phyloP scores from a whole-genome alignment of 2,888 invertebrate genomes.

The Epirrita christyi region DNA sequence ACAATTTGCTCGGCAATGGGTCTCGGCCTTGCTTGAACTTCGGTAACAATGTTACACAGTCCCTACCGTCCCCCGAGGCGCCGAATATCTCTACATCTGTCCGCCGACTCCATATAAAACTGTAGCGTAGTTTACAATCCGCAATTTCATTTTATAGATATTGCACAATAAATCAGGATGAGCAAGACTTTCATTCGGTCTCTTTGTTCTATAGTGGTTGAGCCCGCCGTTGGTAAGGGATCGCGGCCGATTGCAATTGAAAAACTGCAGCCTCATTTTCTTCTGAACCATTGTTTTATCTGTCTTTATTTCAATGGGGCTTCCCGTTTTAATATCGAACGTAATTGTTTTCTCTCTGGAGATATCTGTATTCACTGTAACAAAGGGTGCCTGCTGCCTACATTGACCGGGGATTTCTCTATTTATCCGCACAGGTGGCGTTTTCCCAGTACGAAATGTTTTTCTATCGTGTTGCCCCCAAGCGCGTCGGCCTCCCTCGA shows the following conservation, averaged over 20 bases:
- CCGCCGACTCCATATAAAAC: constrained; percentile 69
- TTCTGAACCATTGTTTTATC: constrained; percentile 54
- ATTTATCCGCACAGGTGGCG: constrained; percentile 68
- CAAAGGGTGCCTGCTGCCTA: constrained; percentile 42
- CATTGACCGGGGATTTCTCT: constrained; percentile 55
- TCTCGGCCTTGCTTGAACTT: constrained; percentile 75
- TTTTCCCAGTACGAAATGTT: constrained; percentile 74
- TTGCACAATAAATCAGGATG: constrained; percentile 68
- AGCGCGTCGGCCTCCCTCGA: constrained; percentile 59
- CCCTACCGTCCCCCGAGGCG: constrained; percentile 73
- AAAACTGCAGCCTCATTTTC: constrained; percentile 64
- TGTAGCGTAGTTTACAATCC: constrained; percentile 68
- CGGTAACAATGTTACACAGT: constrained; percentile 75
- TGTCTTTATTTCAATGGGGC: constrained; percentile 50
- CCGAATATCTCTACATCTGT: constrained; percentile 75
- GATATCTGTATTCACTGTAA: constrained; percentile 51
- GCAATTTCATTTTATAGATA: constrained; percentile 74
- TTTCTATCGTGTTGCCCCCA: constrained; percentile 66
- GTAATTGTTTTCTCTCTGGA: constrained; percentile 51
- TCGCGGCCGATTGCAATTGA: constrained; percentile 57
- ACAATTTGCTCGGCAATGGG: constrained; percentile 73
- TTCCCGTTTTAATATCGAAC: constrained; percentile 54
- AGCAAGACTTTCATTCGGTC: constrained; percentile 55
- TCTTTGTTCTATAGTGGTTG: constrained; percentile 56
- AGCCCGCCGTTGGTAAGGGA: constrained; percentile 47